These are phyloP conservation scores for Acanthopagrus latus DNA, from an alignment of 2,797 vertebrate genomes.

Conservation along the genomic window DNA sequence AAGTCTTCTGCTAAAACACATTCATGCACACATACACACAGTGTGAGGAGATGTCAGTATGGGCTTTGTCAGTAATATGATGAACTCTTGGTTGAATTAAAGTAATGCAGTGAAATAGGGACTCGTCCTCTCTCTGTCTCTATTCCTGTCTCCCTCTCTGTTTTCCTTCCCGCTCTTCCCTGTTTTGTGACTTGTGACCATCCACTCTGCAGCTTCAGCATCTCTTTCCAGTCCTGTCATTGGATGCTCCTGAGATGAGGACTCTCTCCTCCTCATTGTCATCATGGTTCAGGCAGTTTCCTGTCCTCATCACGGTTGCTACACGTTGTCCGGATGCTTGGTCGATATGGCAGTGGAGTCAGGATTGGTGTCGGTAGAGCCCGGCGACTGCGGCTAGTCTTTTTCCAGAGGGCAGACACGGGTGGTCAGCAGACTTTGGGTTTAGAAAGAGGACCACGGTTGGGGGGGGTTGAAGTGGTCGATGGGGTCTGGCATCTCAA, in stretches of 20 bases:
- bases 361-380: slow-evolving; percentile 36
- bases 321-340: slow-evolving; percentile 66
- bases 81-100: slow-evolving; percentile 85
- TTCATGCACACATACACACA: slow-evolving; percentile 27
- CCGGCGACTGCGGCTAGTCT: slow-evolving; percentile 52
- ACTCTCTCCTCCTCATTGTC: slow-evolving; percentile 49
- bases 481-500: slow-evolving; percentile 70
- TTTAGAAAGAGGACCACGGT: slow-evolving; percentile 45
- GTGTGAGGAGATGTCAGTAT: slow-evolving; percentile 83
- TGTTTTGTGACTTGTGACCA: slow-evolving; percentile 26
- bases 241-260: slow-evolving; percentile 41
- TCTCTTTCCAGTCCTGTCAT: slow-evolving; percentile 42
- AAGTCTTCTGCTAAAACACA: not conserved
- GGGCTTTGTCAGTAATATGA: slow-evolving; percentile 85
- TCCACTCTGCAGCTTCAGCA: slow-evolving; percentile 42
- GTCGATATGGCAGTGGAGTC: slow-evolving; percentile 64
- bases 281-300: slow-evolving; percentile 68
- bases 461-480: slow-evolving; percentile 64
- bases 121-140: slow-evolving; percentile 43
- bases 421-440: slow-evolving; percentile 55
- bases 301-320: slow-evolving; percentile 53
- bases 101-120: slow-evolving; percentile 88
- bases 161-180: slow-evolving; percentile 21
- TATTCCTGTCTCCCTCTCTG: slow-evolving; percentile 46
- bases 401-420: slow-evolving; percentile 68